Evolutionary conservation across 1,140 invertebrate genomes (phyloP), one percentile per base, ranked within the genome.

Genomic region (Pararge aegeria): DNA sequence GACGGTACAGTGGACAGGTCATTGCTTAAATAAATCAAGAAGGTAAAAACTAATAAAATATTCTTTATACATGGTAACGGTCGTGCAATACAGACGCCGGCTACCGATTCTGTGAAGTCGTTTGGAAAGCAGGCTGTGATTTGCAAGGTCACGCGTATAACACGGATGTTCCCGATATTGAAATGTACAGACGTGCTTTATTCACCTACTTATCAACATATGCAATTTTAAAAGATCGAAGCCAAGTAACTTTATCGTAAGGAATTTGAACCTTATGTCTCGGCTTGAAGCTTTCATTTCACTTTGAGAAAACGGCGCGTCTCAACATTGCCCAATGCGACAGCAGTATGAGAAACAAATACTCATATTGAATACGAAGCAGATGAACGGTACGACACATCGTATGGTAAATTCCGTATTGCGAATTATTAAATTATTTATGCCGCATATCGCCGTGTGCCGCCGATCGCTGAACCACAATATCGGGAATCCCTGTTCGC

Each of bases 391-490:
- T 87, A 86, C 82, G 80, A 78, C 77, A 82, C 73, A 76, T 64
- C 63, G 75, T 87, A 89, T 89, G 84, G 77, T 87, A 89, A 87
- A 89, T 89, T 87, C 83, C 79, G 87, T 87, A 87, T 86, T 80
- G 87, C 87, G 87, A 89, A 89, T 89, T 89, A 89, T 89, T 89
- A 89, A 89, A 89, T 89, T 87, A 89, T 89, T 87, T 87, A 89
- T 87, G 84, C 77, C 84, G 79, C 84, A 89, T 87, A 87, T 83
- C 83, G 74, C 75, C 75, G 81, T 75, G 76, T 73, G 75, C 73
- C 75, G 75, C 74, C 83, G 84, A 85, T 76, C 86, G 75, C 84
- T 76, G 83, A 87, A 87, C 87, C 87, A 82, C 87, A 86, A 87
- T 87, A 89, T 87, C 79, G 84, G 87, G 87, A 87, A 87, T 87